Base-by-base conservation (phyloP, 2,797 vertebrate species). In the Platalea minor region DNA sequence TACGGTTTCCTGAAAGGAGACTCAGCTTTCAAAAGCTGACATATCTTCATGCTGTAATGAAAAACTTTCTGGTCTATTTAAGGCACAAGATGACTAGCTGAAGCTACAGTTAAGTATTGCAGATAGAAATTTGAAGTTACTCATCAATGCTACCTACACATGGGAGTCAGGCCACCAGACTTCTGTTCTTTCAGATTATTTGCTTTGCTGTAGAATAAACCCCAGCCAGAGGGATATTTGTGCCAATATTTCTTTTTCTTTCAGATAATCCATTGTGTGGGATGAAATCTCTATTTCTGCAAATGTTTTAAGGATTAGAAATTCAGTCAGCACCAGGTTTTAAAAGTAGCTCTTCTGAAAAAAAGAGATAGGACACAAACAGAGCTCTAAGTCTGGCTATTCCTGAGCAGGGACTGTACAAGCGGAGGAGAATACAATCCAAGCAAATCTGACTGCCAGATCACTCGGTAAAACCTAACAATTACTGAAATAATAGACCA, bases 301-400 rank as follows among this genome's bases (percentile, higher is more conserved):
- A 46, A 56, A 48, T 72, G 57, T 95, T 96, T 88, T 82, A 92
- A 91, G 89, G 73, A 75, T 60, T 79, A 54, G 67, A 67, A 81
- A 67, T 76, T 50, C 68, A 94, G 78, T 35, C 41, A 61, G 72
- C 86, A 63, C 70, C 33, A 10, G 69, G 75, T 81, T 68, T 77
- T 70, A 46, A 69, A 87, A 92, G 82, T 25, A 76, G 50, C 86
- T 91, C 54, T 84, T 59, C 67, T 89, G 72, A 64, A 67, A 70
- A 68, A 77, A 60, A 87, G 43, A 56, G 39, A 73, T 46, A 75
- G 41, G 28, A 60, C 60, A 60, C 14, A 75, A 81, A 20, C 7
- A 39, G 73, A 83, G 48, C n/a, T 57, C 65, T 39, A 12, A n/a
- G 59, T 29, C 61, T 54, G 73, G 61, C 46, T 77, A 11, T 50